These are phyloP conservation scores for Borostomias antarcticus DNA, from an alignment of 2,797 vertebrate species.

Conservation along the genomic window DNA sequence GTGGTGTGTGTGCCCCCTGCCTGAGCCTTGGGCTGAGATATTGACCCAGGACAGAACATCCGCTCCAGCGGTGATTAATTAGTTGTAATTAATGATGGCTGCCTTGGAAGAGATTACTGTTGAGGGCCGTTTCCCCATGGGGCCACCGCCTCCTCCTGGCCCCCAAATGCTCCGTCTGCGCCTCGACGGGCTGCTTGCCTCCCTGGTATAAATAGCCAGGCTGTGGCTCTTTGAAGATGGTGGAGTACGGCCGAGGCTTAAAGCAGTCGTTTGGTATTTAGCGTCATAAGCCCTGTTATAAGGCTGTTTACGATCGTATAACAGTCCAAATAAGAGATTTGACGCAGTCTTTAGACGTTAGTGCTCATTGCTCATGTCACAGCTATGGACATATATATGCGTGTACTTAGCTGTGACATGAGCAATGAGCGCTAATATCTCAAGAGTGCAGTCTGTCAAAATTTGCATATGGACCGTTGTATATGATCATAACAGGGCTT, in stretches of 20 bases:
- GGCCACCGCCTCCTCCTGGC: neutral
- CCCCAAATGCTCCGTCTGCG: neutral
- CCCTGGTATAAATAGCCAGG: constrained; percentile 10
- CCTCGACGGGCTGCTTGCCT: neutral
- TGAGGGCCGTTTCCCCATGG: constrained; percentile 14
- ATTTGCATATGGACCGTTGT: too few relatives aligned
- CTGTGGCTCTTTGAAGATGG: neutral
- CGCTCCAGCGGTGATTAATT: constrained; percentile 42
- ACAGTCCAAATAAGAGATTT: too few relatives aligned
- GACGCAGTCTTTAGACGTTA: too few relatives aligned
- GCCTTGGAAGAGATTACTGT: constrained; percentile 30
- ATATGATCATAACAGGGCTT: too few relatives aligned
- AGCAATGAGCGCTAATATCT: too few relatives aligned
- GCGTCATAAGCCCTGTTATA: too few relatives aligned
- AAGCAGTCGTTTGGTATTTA: too few relatives aligned
- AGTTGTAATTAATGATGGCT: constrained; percentile 35
- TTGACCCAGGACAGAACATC: constrained; percentile 17
- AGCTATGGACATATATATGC: too few relatives aligned
- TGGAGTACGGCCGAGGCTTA: neutral
- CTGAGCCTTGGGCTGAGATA: constrained; percentile 24
- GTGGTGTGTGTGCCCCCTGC: neutral
- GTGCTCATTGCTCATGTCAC: too few relatives aligned
- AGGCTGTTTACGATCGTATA: too few relatives aligned
- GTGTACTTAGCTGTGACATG: too few relatives aligned
- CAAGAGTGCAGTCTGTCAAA: too few relatives aligned